phyloP scores from a whole-genome alignment of 2,888 invertebrate species.

The Sminthurides aquaticus region DNA sequence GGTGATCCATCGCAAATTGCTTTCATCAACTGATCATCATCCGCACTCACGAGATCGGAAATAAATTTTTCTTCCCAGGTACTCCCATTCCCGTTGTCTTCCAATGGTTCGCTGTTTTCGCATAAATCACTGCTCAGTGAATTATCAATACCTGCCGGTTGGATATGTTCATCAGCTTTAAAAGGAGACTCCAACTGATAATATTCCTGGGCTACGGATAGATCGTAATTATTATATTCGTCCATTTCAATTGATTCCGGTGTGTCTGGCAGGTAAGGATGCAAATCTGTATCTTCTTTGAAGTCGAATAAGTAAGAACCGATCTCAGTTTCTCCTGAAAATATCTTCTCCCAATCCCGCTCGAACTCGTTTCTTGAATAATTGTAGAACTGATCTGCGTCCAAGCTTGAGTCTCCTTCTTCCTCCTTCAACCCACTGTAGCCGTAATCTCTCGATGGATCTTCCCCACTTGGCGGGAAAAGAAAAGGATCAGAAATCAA shows the following conservation, averaged over 20 bases:
- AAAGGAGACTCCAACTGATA: too few relatives aligned
- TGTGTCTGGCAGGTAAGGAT: conserved; percentile 1
- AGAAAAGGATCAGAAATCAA: conserved; percentile 42
- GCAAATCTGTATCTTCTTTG: not conserved
- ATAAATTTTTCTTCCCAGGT: not conserved
- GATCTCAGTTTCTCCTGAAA: not conserved
- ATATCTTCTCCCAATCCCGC: conserved; percentile 20
- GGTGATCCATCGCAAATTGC: not conserved
- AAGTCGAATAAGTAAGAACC: not conserved
- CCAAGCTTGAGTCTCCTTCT: too few relatives aligned
- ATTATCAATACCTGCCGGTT: too few relatives aligned
- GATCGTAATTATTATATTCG: not conserved
- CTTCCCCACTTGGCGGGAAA: conserved; percentile 35
- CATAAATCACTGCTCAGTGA: not conserved
- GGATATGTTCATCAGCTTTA: too few relatives aligned
- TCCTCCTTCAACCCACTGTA: not conserved
- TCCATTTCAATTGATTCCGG: conserved; percentile 7
- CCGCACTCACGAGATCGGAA: not conserved
- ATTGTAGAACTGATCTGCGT: conserved; percentile 14
- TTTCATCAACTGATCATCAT: not conserved
- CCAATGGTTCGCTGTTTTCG: not conserved
- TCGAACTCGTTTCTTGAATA: conserved; percentile 27
- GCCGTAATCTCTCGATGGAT: conserved; percentile 10
- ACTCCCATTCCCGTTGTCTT: not conserved
- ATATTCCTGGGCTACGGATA: too few relatives aligned